A percentile compares a stretch with the other conserved stretches of the same genome.
Conservation (phyloP, 1,140 invertebrate species). For the Neotoxoptera formosana region DNA sequence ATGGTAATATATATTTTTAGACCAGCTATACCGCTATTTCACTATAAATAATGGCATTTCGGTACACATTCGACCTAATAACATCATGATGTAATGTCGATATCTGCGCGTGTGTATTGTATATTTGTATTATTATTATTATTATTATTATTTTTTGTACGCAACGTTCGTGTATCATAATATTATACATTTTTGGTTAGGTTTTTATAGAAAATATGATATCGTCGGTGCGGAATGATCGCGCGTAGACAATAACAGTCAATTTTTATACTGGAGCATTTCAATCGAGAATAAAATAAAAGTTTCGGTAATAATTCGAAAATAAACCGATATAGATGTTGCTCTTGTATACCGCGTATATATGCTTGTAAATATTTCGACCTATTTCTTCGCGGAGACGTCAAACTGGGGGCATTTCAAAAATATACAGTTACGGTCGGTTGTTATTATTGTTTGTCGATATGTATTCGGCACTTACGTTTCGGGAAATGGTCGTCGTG, state of each 20-base stretch:
- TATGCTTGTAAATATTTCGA: neutral
- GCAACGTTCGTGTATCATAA: neutral
- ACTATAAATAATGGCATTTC: neutral
- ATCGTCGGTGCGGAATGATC: neutral
- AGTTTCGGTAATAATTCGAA: conserved; percentile 32
- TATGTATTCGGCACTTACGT: neutral
- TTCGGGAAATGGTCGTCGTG: neutral
- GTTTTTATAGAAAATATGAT: conserved; percentile 21
- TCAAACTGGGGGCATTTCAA: neutral
- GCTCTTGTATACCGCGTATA: neutral
- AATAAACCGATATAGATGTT: conserved; percentile 32
- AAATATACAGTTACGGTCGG: neutral
- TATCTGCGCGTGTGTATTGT: neutral
- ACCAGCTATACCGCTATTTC: neutral
- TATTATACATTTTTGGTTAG: neutral
- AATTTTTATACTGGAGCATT: conserved; percentile 26
- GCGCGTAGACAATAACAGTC: conserved; percentile 34
- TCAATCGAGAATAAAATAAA: conserved; percentile 3
- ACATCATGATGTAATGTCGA: neutral
- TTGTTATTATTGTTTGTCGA: conserved; percentile 35
- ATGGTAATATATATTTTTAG: neutral
- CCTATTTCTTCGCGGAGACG: neutral
- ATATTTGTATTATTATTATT: neutral
- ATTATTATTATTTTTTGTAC: neutral
- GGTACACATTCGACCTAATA: neutral